These are phyloP conservation scores for Alviniconcha marisindica DNA, from an alignment of 1,140 invertebrate species.

Conservation along the genomic window DNA sequence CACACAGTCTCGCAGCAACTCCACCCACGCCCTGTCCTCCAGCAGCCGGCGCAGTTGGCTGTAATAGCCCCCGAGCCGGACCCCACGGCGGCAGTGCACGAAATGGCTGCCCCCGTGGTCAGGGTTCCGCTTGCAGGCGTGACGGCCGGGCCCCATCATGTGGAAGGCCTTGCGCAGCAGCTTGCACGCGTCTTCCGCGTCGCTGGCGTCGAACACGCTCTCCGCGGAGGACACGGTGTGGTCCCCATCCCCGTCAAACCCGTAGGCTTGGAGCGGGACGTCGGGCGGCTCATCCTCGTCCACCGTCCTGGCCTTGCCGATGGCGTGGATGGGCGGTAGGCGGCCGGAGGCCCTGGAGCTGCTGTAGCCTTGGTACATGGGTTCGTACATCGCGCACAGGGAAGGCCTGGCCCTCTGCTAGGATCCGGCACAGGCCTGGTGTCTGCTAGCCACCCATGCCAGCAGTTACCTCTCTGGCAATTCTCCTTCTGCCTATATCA, in stretches of 20 bases:
- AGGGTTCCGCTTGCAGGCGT: constrained; percentile 63
- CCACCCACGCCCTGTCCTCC: constrained; percentile 66
- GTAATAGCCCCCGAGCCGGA: constrained; percentile 64
- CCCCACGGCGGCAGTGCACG: constrained; percentile 63
- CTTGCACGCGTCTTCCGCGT: constrained; percentile 64
- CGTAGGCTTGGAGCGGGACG: constrained; percentile 50
- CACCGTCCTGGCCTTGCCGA: constrained; percentile 53
- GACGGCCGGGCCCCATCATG: constrained; percentile 66
- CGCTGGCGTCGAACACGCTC: constrained; percentile 59
- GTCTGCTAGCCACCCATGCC: background rate
- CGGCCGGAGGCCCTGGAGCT: constrained; percentile 32
- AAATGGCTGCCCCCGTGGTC: constrained; percentile 69
- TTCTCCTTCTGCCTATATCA: background rate
- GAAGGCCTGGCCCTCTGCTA: background rate
- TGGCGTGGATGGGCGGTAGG: constrained; percentile 55
- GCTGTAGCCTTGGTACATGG: constrained; percentile 41
- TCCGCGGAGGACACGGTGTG: constrained; percentile 53
- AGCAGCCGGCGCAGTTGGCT: constrained; percentile 61
- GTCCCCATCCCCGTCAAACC: constrained; percentile 52
- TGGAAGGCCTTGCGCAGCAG: constrained; percentile 62
- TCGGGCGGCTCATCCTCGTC: constrained; percentile 60
- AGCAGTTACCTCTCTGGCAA: background rate
- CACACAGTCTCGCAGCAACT: constrained; percentile 68
- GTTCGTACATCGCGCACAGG: constrained; percentile 42
- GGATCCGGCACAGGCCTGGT: background rate